These are phyloP conservation scores for Trisateles emortualis DNA, from an alignment of 2,888 invertebrate genomes.

Conservation along the genomic window DNA sequence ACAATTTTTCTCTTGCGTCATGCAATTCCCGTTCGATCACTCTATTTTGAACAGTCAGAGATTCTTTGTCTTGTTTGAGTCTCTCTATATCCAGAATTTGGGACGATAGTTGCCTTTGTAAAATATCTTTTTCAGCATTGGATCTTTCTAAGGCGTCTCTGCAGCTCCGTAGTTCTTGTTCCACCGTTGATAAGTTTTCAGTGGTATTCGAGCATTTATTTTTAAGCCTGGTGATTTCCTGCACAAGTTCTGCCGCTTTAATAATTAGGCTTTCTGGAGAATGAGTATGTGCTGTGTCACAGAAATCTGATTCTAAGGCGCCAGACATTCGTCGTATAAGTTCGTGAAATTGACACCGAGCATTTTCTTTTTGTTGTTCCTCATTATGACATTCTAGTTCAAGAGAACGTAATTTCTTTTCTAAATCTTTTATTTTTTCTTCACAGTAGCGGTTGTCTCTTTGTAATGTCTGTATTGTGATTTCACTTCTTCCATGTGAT, in stretches of 20 bases:
- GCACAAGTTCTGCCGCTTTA: conserved; percentile 92
- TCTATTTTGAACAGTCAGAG: conserved; percentile 90
- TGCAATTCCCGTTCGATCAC: conserved; percentile 91
- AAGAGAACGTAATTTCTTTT: conserved; percentile 90
- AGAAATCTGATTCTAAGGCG: conserved; percentile 90
- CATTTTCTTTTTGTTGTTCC: conserved; percentile 91
- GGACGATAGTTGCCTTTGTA: conserved; percentile 90
- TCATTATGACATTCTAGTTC: conserved; percentile 91
- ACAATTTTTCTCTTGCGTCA: conserved; percentile 89
- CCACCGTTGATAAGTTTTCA: conserved; percentile 87
- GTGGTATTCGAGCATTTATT: conserved; percentile 87
- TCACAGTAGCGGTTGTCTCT: conserved; percentile 91
- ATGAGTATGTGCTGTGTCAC: conserved; percentile 88
- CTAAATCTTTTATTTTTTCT: conserved; percentile 92
- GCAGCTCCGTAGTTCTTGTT: conserved; percentile 89
- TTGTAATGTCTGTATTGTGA: conserved; percentile 91
- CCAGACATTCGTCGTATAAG: conserved; percentile 90
- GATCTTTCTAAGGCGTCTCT: conserved; percentile 89
- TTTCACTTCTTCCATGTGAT: conserved; percentile 89
- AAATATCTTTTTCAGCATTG: conserved; percentile 90
- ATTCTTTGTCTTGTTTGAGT: conserved; percentile 92
- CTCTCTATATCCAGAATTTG: conserved; percentile 91
- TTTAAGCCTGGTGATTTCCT: conserved; percentile 89
- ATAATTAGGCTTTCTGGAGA: conserved; percentile 91
- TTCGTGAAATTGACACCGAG: conserved; percentile 89